These are phyloP conservation scores for Eurypyga helias DNA, from an alignment of 2,113 vertebrate species.

Conservation along the genomic window DNA sequence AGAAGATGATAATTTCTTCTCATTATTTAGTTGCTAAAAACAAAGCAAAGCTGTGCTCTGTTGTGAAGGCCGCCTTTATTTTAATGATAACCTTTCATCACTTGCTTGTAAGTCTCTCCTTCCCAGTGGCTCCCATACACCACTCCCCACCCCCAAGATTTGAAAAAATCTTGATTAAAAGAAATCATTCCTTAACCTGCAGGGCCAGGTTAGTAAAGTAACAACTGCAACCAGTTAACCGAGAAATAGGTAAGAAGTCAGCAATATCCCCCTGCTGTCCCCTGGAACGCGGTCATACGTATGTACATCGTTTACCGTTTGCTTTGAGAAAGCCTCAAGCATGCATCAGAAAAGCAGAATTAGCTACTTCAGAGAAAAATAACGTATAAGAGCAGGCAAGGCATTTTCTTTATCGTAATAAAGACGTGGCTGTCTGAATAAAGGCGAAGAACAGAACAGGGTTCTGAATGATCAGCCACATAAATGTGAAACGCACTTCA, in stretches of 20 bases:
- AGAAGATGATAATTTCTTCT: not conserved
- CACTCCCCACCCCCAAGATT: not conserved
- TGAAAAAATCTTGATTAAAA: not conserved
- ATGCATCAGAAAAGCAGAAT: not conserved
- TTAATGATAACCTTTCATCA: fast-evolving
- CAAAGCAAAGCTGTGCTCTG: not conserved
- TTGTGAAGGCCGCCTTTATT: not conserved
- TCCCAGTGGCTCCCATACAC: not conserved
- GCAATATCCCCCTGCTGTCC: not conserved
- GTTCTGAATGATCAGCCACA: not conserved
- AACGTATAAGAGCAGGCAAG: not conserved
- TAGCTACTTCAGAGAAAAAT: not conserved
- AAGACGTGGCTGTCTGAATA: not conserved
- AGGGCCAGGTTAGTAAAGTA: not conserved
- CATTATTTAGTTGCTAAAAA: not conserved
- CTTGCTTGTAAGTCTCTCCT: not conserved
- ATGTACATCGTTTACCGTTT: not conserved
- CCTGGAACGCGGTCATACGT: fast-evolving
- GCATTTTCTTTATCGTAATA: not conserved
- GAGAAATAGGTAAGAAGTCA: not conserved
- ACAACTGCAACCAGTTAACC: not conserved
- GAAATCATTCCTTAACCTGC: not conserved
- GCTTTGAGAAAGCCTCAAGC: not conserved
- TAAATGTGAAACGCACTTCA: not conserved
- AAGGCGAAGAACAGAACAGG: not conserved